Conservation (phyloP, 2,113 vertebrate species). For the Asarcornis scutulata region DNA sequence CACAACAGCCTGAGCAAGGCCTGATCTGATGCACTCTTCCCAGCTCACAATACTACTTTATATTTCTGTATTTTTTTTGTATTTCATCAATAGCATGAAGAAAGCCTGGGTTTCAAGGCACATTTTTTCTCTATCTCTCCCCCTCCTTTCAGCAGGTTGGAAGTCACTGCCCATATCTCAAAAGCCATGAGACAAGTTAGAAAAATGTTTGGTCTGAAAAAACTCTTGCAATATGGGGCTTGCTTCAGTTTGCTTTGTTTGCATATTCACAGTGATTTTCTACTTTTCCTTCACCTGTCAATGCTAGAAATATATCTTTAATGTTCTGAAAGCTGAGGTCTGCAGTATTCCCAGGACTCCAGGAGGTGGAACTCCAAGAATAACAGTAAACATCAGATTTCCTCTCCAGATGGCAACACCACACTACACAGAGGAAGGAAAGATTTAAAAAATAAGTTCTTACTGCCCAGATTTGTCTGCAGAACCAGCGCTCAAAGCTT, state of each 20-base stretch:
- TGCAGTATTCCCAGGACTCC: conserved; percentile 62
- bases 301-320: not conserved
- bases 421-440: not conserved
- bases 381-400: conserved; percentile 40
- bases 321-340: conserved; percentile 1
- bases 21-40: rapidly evolving
- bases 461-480: not conserved
- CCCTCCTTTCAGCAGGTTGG: not conserved
- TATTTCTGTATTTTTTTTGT: no score
- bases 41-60: not conserved
- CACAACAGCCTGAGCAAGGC: not conserved
- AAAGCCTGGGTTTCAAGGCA: not conserved
- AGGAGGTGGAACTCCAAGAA: conserved; percentile 60
- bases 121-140: not conserved
- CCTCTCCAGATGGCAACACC: conserved; percentile 28
- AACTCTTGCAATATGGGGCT: not conserved
- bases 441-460: not conserved
- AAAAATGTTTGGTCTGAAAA: not conserved
- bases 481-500: not conserved
- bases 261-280: not conserved
- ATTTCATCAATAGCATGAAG: not conserved
- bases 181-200: not conserved
- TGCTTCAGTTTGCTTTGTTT: conserved; percentile 39
- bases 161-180: not conserved
- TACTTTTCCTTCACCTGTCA: conserved; percentile 26